Evolutionary conservation across 2,888 invertebrate genomes (phyloP).

Genomic region (Margaritifera margaritifera): DNA sequence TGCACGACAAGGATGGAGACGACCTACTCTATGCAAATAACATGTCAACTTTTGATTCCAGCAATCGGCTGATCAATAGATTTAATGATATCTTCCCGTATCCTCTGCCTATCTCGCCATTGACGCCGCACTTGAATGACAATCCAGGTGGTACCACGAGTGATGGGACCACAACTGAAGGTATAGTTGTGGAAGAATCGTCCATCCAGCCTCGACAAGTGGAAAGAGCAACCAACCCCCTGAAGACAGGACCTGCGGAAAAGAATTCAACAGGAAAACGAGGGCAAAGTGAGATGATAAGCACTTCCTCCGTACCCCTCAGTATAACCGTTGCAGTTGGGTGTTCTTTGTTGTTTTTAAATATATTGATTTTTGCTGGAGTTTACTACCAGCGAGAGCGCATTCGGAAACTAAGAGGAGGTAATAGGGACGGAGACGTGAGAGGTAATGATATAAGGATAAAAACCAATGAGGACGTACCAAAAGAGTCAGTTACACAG

Average conservation of each 20-base stretch:
- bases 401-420: constrained; percentile 54
- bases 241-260: no score
- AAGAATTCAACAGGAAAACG: no score
- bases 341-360: constrained; percentile 90
- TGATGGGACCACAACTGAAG: constrained; percentile 6
- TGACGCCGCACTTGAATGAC: constrained; percentile 36
- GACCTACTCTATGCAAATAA: constrained; percentile 88
- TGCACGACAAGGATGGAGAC: constrained; percentile 88
- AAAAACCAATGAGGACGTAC: no score
- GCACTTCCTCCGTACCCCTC: constrained; percentile 53
- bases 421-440: constrained; percentile 25
- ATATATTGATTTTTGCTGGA: constrained; percentile 93
- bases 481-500: no score
- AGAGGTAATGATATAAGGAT: no score
- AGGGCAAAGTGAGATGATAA: constrained; percentile 4
- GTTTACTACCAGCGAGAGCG: constrained; percentile 86
- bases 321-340: constrained; percentile 86
- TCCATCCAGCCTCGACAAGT: background rate
- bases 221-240: background rate
- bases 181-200: background rate
- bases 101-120: constrained; percentile 63
- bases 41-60: constrained; percentile 89
- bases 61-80: constrained; percentile 78
- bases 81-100: constrained; percentile 46
- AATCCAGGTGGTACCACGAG: constrained; percentile 5